Conservation (phyloP, 2,113 vertebrate species). For the Cyanistes caeruleus region DNA sequence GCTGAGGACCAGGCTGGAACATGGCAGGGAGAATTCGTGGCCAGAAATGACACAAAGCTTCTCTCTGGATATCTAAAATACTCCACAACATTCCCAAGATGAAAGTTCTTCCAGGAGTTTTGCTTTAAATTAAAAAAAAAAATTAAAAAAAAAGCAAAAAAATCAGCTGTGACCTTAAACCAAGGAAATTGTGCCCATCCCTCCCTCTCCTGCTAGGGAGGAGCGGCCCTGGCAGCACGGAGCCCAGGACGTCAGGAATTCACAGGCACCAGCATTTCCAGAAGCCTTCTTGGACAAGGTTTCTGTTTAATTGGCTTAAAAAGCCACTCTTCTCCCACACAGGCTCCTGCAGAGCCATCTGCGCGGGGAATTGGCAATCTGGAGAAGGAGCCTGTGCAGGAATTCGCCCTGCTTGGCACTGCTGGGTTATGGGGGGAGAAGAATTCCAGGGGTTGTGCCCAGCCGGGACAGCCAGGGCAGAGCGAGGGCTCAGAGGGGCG, state of each 20-base stretch:
- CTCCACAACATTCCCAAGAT: not conserved
- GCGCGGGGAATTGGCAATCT: constrained; percentile 72
- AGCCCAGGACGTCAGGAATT: constrained; percentile 49
- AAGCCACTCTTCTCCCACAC: constrained; percentile 70
- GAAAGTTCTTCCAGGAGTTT: not conserved
- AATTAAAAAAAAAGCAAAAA: not conserved
- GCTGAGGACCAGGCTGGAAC: not conserved
- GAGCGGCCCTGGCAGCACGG: constrained; percentile 14
- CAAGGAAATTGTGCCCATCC: not conserved
- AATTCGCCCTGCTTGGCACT: constrained; percentile 38
- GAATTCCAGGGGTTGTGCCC: constrained; percentile 41
- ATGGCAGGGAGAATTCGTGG: constrained; percentile 24
- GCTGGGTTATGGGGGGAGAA: constrained; percentile 27
- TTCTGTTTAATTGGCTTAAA: constrained; percentile 77
- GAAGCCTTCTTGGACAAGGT: constrained; percentile 72
- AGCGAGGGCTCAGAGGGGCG: not conserved
- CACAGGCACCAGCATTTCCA: constrained; percentile 66
- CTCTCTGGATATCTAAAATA: not conserved
- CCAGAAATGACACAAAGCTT: not conserved
- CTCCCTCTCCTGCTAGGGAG: not conserved
- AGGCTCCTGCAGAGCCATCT: constrained; percentile 74
- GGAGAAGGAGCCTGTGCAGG: constrained; percentile 62
- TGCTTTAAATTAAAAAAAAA: not conserved
- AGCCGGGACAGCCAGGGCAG: not conserved
- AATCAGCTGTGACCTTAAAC: constrained; percentile 7